Percentiles rank a stretch among this genome's conserved stretches.
These are phyloP conservation scores for Sinelater perroti DNA, from an alignment of 2,888 invertebrate species.

Conservation along the genomic window DNA sequence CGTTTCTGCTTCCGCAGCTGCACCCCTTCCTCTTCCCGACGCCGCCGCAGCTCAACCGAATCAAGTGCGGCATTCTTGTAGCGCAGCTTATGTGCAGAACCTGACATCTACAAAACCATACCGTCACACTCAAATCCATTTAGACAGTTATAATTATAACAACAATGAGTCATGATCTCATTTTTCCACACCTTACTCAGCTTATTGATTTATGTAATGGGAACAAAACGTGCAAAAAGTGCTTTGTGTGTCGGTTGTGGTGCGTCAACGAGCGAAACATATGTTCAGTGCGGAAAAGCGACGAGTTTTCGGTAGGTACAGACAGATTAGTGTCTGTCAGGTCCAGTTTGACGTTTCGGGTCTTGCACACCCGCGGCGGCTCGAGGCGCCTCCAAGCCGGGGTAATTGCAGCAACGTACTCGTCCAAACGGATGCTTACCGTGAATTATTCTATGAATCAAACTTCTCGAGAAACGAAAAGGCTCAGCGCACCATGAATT, in stretches of 20 bases:
- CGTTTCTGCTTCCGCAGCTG: constrained; percentile 95
- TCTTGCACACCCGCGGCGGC: not conserved
- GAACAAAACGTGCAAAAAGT: not conserved
- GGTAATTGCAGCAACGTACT: not conserved
- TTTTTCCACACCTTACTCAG: constrained; percentile 9
- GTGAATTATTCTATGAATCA: constrained; percentile 6
- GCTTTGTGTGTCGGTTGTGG: not conserved
- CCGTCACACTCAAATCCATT: not conserved
- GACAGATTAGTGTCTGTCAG: not conserved
- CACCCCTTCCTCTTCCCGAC: constrained; percentile 95
- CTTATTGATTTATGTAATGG: constrained; percentile 8
- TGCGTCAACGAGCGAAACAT: not conserved
- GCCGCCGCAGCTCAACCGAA: constrained; percentile 88
- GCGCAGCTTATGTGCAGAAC: constrained; percentile 83
- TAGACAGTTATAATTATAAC: constrained; percentile 5
- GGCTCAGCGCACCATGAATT: constrained; percentile 27
- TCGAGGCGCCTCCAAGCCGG: not conserved
- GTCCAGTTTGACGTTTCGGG: constrained; percentile 1
- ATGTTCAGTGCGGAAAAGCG: not conserved
- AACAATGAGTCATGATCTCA: constrained; percentile 5
- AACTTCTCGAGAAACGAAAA: constrained; percentile 8
- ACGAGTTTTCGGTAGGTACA: not conserved
- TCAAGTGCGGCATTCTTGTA: constrained; percentile 95
- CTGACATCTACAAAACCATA: constrained; percentile 73
- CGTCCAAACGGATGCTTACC: constrained; percentile 7